Evolutionary conservation across 2,797 vertebrate species (phyloP), one percentile per base, ranked within the genome.

Genomic region (Diplodus puntazzo): DNA sequence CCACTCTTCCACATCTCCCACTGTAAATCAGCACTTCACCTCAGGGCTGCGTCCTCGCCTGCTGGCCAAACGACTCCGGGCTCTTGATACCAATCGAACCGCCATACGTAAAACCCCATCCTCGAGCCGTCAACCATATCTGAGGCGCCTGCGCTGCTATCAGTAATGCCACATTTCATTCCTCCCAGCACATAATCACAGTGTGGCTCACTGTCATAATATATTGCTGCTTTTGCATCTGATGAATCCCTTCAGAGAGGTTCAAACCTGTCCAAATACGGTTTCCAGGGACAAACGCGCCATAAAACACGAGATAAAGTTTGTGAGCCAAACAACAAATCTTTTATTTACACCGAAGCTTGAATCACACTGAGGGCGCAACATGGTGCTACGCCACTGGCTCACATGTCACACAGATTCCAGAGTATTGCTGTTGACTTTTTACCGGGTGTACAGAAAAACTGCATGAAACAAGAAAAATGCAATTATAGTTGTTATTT

Each of bases 271-370:
- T 80, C 54, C 53, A n/a, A 82, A 81, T 3, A 80, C 67, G 5
- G 8, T 73, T 73, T 70, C 59, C 23, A 43, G 57, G 73, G 64
- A 84, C 50, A 42, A 73, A 46, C 66, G 77, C 30, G 67, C 69
- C 69, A 63, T 55, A 76, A 77, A 80, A 77, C 53, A 75, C 2
- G 7, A 63, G 58, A 66, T 30, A 61, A 64, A 49, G 70, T 82
- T 79, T 80, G 77, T 75, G 83, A 89, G 88, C 74, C 87, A 84
- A 85, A 90, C 81, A 71, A 73, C 78, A 88, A 84, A 81, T 81
- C 77, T 85, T 93, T 94, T 93, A 92, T 94, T 94, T 93, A 92
- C 89, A 94, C 70, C 34, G 75, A 80, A 82, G 85, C 79, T 87
- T 65, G 70, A 87, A 81, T 89, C 86, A 75, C 82, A 86, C 69